A percentile compares a stretch with the other conserved stretches of the same genome.
These are phyloP conservation scores for Pseudoips prasinana DNA, from an alignment of 2,888 invertebrate genomes.

Conservation along the genomic window DNA sequence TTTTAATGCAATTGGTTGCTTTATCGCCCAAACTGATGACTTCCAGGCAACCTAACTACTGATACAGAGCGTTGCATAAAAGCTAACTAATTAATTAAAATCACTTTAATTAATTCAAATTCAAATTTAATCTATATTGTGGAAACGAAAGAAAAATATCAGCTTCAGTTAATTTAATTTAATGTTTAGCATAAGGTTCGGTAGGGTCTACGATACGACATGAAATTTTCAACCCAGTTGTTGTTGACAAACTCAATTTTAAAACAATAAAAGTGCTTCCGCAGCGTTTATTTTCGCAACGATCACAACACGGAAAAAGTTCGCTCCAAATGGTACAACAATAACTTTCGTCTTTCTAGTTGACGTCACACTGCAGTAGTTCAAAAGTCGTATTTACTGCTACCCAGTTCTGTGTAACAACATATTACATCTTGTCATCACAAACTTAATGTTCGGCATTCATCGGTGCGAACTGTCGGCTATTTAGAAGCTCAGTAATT, in stretches of 20 bases:
- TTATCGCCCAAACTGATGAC: too few relatives aligned
- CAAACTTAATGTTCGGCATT: slow-evolving; percentile 54
- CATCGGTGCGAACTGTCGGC: slow-evolving; percentile 42
- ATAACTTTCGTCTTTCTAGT: slow-evolving; percentile 36
- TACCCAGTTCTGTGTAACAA: slow-evolving; percentile 32
- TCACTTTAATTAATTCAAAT: too few relatives aligned
- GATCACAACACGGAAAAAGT: slow-evolving; percentile 31
- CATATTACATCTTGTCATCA: slow-evolving; percentile 43
- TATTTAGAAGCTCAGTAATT: slow-evolving; percentile 58
- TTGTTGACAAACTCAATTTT: slow-evolving; percentile 43
- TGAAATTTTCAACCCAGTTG: slow-evolving; percentile 24
- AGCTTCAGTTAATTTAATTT: too few relatives aligned
- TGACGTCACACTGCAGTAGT: slow-evolving; percentile 45
- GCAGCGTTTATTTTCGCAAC: slow-evolving; percentile 36
- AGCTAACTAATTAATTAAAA: too few relatives aligned
- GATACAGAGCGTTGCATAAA: too few relatives aligned
- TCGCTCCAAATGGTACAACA: slow-evolving; percentile 34
- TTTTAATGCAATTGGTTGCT: too few relatives aligned
- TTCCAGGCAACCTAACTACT: too few relatives aligned
- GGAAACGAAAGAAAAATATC: too few relatives aligned
- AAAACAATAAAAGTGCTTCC: slow-evolving; percentile 40
- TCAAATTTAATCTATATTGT: too few relatives aligned
- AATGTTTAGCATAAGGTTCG: too few relatives aligned
- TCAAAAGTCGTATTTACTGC: slow-evolving; percentile 37
- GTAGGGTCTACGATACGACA: not conserved